Conservation (phyloP, 2,113 vertebrate species). For the Drymodes brunneopygia region DNA sequence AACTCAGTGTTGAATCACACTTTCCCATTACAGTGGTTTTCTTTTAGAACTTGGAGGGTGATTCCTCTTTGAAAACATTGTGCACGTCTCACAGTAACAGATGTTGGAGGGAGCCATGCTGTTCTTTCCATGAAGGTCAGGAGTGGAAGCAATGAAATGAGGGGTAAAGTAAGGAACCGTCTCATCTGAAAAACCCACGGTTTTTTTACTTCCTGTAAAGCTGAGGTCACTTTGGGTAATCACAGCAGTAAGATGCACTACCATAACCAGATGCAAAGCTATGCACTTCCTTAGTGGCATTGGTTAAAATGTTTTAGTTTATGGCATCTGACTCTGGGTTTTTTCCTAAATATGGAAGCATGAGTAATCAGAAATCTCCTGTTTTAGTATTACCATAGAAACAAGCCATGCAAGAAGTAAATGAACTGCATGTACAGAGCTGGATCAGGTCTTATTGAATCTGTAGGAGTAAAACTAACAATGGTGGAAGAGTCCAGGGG, state of each 20-base stretch:
- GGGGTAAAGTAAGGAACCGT: background rate
- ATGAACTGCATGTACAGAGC: background rate
- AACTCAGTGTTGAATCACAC: background rate
- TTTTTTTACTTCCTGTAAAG: background rate
- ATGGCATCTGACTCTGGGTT: background rate
- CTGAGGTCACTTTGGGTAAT: background rate
- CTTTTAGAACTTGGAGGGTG: background rate
- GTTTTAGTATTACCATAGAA: constrained; percentile 53
- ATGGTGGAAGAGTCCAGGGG: background rate
- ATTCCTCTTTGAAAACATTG: background rate
- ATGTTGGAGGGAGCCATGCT: background rate
- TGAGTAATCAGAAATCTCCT: constrained; percentile 47
- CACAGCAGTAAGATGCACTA: background rate
- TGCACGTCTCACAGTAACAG: background rate
- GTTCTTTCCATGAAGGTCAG: background rate
- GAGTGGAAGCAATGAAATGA: background rate
- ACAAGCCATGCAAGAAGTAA: constrained; percentile 7
- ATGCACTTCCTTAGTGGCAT: background rate
- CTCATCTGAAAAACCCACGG: rapidly evolving
- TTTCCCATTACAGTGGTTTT: background rate
- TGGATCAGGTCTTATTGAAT: background rate
- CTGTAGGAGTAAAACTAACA: background rate
- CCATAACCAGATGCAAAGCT: background rate
- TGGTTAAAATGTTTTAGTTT: background rate
- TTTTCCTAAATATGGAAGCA: constrained; percentile 28